Conservation (phyloP, 2,888 invertebrate genomes). For the Hylaea fasciaria region DNA sequence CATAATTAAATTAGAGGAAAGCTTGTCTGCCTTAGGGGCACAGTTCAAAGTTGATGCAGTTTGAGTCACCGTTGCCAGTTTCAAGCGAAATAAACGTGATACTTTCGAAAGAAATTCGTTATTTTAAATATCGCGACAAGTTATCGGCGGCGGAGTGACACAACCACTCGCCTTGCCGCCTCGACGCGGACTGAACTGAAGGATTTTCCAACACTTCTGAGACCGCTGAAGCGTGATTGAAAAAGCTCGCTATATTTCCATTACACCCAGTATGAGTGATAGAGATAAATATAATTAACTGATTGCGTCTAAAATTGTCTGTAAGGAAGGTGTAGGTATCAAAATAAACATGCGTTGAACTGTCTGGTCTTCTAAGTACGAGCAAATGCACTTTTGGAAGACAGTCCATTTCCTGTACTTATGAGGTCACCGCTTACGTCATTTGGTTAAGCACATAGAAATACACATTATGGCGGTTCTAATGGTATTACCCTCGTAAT, state of each 20-base stretch:
- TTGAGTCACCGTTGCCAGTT: slow-evolving; percentile 19
- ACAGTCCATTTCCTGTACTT: slow-evolving; percentile 14
- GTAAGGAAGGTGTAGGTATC: slow-evolving; percentile 67
- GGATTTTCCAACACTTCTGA: slow-evolving; percentile 56
- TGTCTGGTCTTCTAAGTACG: slow-evolving; percentile 54
- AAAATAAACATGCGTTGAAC: slow-evolving; percentile 74
- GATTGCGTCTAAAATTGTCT: slow-evolving; percentile 42
- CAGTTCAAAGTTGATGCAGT: slow-evolving; percentile 8
- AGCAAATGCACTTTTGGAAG: slow-evolving; percentile 22
- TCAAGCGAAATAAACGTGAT: slow-evolving; percentile 33
- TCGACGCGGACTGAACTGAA: slow-evolving; percentile 81
- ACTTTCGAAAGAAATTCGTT: slow-evolving; percentile 57
- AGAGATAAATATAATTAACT: slow-evolving; percentile 52
- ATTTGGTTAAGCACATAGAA: neutral
- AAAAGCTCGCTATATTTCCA: slow-evolving; percentile 63
- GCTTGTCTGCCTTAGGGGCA: slow-evolving; percentile 6
- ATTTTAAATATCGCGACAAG: slow-evolving; percentile 60
- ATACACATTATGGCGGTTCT: neutral
- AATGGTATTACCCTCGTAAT: slow-evolving; percentile 23
- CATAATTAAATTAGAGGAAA: slow-evolving; percentile 28
- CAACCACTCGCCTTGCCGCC: slow-evolving; percentile 73
- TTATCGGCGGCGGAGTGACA: slow-evolving; percentile 54
- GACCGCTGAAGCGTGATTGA: slow-evolving; percentile 55
- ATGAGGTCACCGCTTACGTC: slow-evolving; percentile 1
- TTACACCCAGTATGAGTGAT: slow-evolving; percentile 56